phyloP scores from a whole-genome alignment of 1,140 invertebrate species.

The Drosophila sechellia region DNA sequence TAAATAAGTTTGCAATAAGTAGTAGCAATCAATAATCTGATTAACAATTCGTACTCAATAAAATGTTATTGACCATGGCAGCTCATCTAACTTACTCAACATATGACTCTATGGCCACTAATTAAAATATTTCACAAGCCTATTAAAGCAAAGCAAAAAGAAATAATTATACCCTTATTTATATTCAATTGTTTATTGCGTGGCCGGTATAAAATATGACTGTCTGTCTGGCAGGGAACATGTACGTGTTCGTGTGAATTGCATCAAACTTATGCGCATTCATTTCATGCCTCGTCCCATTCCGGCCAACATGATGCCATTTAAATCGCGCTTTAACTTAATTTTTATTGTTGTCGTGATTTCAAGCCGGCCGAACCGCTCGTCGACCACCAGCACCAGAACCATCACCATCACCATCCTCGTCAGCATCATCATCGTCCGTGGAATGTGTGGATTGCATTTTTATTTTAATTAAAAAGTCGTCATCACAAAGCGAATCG shows the following conservation, averaged over 20 bases:
- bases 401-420: conserved; percentile 25
- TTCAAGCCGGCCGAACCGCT: conserved; percentile 21
- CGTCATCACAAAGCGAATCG: conserved; percentile 68
- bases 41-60: no score
- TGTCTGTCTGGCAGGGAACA: conserved; percentile 2
- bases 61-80: background rate
- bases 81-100: background rate
- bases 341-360: conserved; percentile 77
- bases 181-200: conserved; percentile 65
- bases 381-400: background rate
- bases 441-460: conserved; percentile 65
- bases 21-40: no score
- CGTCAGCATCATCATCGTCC: conserved; percentile 14
- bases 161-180: conserved; percentile 49
- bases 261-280: conserved; percentile 64
- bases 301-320: conserved; percentile 44
- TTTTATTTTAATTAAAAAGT: conserved; percentile 83
- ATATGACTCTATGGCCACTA: conserved; percentile 21
- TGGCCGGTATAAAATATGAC: conserved; percentile 2
- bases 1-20: no score
- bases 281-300: conserved; percentile 57
- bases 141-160: conserved; percentile 59
- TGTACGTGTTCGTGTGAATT: conserved; percentile 38
- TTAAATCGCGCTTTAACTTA: conserved; percentile 74
- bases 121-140: conserved; percentile 75